Percentiles rank a stretch among this genome's conserved stretches.
Conservation (phyloP, 2,888 invertebrate genomes). For the Tetragonisca angustula region DNA sequence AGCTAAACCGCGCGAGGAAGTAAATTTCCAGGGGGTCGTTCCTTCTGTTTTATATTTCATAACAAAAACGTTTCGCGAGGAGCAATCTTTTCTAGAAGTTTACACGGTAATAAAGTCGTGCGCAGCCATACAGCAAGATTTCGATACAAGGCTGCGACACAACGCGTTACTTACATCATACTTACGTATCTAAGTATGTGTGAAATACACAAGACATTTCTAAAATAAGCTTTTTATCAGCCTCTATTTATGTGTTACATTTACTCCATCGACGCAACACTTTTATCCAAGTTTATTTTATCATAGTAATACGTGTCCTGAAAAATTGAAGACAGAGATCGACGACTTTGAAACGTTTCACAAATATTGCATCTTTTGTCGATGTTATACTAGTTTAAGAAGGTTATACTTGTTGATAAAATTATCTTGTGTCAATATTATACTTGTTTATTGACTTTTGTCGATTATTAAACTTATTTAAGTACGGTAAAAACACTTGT, state of each 20-base stretch:
- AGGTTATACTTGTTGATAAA: neutral
- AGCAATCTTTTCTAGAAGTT: slow-evolving; percentile 31
- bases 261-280: neutral
- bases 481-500: no score
- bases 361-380: no score
- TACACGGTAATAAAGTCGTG: slow-evolving; percentile 45
- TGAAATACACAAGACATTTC: neutral
- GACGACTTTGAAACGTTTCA: neutral
- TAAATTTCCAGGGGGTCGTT: slow-evolving; percentile 21
- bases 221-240: neutral
- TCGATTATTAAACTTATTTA: no score
- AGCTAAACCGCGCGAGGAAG: neutral
- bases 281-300: no score
- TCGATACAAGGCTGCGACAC: neutral
- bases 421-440: no score
- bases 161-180: neutral
- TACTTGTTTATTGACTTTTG: no score
- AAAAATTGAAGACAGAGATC: neutral
- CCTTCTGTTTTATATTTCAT: slow-evolving; percentile 37
- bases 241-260: neutral
- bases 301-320: neutral
- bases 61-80: slow-evolving; percentile 26
- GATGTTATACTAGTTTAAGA: neutral
- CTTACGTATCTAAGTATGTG: neutral
- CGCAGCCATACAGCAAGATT: slow-evolving; percentile 19